Conservation (phyloP, 1,140 invertebrate species). For the Caenorhabditis latens region DNA sequence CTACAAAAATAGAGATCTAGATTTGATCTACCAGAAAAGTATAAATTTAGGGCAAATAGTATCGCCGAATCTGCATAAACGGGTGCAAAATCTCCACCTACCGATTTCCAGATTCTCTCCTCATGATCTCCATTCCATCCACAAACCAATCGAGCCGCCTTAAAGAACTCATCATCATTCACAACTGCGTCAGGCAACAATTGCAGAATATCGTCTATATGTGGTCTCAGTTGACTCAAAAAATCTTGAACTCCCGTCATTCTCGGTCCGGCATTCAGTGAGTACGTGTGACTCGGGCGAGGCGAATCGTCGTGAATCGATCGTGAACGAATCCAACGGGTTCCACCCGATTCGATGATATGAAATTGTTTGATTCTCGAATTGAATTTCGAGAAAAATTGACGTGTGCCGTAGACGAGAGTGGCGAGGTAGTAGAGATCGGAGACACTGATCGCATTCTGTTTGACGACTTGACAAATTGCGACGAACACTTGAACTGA, state of each 20-base stretch:
- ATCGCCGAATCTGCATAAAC: no score
- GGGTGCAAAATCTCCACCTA: no score
- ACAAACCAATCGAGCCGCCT: background rate
- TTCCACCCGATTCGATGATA: background rate
- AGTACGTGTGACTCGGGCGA: background rate
- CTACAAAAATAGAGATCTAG: no score
- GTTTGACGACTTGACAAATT: background rate
- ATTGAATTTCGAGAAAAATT: background rate
- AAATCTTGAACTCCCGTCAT: background rate
- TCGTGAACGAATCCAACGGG: background rate
- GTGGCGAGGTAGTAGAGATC: constrained; percentile 7
- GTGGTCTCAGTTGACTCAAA: background rate
- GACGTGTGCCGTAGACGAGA: background rate
- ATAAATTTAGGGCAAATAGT: no score
- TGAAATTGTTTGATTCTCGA: background rate
- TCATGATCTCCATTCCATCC: background rate
- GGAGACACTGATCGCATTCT: background rate
- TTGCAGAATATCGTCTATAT: constrained; percentile 13
- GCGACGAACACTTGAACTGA: background rate
- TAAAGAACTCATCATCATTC: background rate
- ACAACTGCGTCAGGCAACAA: background rate
- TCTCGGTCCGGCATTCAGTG: background rate
- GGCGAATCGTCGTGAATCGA: background rate
- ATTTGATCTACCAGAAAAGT: no score
- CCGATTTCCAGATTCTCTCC: background rate